Conservation (phyloP, 2,888 invertebrate species). For the Tetragnatha montana region DNA sequence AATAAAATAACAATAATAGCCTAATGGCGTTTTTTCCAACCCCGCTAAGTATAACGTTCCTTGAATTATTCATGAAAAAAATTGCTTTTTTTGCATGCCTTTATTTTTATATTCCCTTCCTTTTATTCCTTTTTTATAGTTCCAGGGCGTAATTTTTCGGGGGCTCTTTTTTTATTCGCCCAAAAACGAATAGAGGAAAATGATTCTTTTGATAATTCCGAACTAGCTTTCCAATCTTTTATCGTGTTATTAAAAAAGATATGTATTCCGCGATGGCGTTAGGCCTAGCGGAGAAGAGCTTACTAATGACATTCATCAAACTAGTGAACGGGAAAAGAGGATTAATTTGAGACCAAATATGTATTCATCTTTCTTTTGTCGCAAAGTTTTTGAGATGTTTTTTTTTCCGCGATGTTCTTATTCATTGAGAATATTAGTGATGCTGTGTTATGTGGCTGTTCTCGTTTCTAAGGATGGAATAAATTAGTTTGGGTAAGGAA, state of each 20-base stretch:
- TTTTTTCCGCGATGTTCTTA: neutral
- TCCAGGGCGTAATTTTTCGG: neutral
- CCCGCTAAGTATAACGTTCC: constrained; percentile 36
- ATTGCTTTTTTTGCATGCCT: neutral
- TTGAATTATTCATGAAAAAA: constrained; percentile 59
- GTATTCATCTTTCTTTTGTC: neutral
- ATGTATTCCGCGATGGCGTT: neutral
- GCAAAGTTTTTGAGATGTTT: neutral
- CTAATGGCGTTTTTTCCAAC: constrained; percentile 8
- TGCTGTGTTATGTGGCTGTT: neutral
- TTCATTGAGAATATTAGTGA: neutral
- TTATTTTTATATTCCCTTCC: constrained; percentile 3
- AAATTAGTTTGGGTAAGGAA: neutral
- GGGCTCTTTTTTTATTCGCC: neutral
- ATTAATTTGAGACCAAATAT: constrained; percentile 5
- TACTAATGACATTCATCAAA: constrained; percentile 19
- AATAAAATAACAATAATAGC: constrained; percentile 16
- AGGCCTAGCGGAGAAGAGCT: neutral
- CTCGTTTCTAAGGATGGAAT: neutral
- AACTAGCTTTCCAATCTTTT: constrained; percentile 14
- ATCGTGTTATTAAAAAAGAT: constrained; percentile 1
- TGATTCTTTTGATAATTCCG: constrained; percentile 28
- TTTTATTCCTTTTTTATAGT: constrained; percentile 9
- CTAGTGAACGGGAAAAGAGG: constrained; percentile 1
- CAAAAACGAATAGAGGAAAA: constrained; percentile 14